Conservation (phyloP, 2,113 vertebrate species). For the Mixornis gularis region DNA sequence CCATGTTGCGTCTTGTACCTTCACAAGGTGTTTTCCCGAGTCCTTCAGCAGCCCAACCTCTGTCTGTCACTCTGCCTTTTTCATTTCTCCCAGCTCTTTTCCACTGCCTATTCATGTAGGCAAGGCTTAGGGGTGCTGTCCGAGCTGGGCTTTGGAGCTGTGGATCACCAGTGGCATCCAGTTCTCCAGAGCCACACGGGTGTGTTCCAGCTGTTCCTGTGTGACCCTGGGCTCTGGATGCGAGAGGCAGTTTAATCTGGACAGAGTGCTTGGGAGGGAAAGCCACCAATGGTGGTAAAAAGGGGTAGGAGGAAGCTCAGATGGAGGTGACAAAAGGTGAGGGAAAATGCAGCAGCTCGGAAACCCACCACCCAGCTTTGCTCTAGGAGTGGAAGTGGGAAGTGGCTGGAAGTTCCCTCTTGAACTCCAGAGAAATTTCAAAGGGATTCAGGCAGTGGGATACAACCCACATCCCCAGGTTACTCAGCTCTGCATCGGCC, state of each 20-base stretch:
- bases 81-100: not conserved
- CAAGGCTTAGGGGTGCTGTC: not conserved
- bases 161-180: not conserved
- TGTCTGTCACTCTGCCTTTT: not conserved
- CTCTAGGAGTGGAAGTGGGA: not conserved
- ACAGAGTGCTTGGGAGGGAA: not conserved
- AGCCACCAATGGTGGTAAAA: not conserved
- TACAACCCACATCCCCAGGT: not conserved
- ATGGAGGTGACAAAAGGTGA: not conserved
- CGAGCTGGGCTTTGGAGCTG: not conserved
- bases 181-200: not conserved
- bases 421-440: not conserved
- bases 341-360: not conserved
- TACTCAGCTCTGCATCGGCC: not conserved
- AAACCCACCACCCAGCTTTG: not conserved
- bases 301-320: not conserved
- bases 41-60: not conserved
- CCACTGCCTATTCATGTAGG: accelerated
- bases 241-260: not conserved
- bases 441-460: not conserved
- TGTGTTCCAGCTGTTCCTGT: not conserved
- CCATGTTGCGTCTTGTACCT: not conserved
- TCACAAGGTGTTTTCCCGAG: not conserved
- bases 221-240: not conserved
- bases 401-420: not conserved